phyloP scores from a whole-genome alignment of 1,140 invertebrate species.

The Oncopodura yosiiana region DNA sequence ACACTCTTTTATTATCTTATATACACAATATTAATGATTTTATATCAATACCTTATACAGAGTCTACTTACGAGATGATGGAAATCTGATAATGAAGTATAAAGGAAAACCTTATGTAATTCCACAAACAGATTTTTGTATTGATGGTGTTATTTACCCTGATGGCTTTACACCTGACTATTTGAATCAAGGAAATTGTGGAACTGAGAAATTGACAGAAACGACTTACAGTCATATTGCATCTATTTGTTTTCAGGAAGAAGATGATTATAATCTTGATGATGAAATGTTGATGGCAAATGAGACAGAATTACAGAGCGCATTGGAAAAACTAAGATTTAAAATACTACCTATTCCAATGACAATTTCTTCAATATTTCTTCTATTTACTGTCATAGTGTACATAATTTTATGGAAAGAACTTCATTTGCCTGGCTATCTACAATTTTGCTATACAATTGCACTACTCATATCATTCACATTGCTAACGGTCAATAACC shows the following conservation, averaged over 20 bases:
- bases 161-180: neutral
- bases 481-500: slow-evolving; percentile 5
- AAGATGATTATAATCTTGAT: neutral
- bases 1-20: no score
- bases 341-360: slow-evolving; percentile 1
- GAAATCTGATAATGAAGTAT: neutral
- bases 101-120: neutral
- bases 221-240: slow-evolving; percentile 1
- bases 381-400: slow-evolving; percentile 10
- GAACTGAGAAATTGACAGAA: no score
- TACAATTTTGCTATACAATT: slow-evolving; percentile 15
- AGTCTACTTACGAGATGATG: no score
- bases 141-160: neutral
- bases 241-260: slow-evolving; percentile 10
- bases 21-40: no score
- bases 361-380: slow-evolving; percentile 11
- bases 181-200: neutral
- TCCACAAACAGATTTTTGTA: neutral
- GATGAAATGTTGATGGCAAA: neutral
- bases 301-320: neutral
- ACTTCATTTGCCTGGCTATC: slow-evolving; percentile 17
- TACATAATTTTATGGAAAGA: slow-evolving; percentile 19
- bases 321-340: slow-evolving; percentile 6
- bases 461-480: slow-evolving; percentile 14
- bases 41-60: no score